Conservation (phyloP, 2,797 vertebrate species). For the Scarus forsteni region DNA sequence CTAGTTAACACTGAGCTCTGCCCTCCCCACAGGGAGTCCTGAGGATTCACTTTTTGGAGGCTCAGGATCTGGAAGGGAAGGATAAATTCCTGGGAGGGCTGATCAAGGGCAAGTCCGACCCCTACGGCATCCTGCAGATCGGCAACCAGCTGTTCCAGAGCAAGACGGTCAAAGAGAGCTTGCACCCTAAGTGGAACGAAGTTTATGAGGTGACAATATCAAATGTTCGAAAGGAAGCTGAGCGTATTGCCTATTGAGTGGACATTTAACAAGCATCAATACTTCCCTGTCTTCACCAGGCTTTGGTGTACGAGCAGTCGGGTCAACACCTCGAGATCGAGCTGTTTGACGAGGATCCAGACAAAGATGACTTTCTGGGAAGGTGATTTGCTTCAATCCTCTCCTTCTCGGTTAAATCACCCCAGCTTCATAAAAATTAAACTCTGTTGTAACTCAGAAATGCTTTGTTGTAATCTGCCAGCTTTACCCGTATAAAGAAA, state of each 20-base stretch:
- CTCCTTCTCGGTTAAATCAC: conserved; percentile 28
- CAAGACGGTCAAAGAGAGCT: conserved; percentile 95
- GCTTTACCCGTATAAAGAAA: background rate
- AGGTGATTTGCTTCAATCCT: conserved; percentile 82
- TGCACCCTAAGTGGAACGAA: conserved; percentile 97
- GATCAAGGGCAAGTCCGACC: conserved; percentile 97
- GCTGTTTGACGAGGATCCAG: conserved; percentile 98
- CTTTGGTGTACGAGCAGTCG: conserved; percentile 93
- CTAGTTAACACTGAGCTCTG: conserved; percentile 1
- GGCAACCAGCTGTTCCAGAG: conserved; percentile 96
- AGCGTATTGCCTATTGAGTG: conserved; percentile 15
- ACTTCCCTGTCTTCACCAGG: conserved; percentile 76
- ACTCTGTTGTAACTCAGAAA: conserved; percentile 3
- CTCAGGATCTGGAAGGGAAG: conserved; percentile 95
- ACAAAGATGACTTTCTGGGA: conserved; percentile 98
- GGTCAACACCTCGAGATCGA: conserved; percentile 97
- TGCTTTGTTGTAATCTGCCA: background rate
- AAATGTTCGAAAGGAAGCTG: too few relatives aligned
- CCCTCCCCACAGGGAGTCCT: conserved; percentile 88
- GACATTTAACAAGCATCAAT: conserved; percentile 12
- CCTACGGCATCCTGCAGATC: conserved; percentile 93
- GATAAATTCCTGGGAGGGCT: conserved; percentile 95
- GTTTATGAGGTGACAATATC: conserved; percentile 92
- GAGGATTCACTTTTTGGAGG: conserved; percentile 96
- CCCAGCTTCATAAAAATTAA: background rate